These are phyloP conservation scores for Thereva nobilitata DNA, from an alignment of 2,888 invertebrate species.

Conservation along the genomic window DNA sequence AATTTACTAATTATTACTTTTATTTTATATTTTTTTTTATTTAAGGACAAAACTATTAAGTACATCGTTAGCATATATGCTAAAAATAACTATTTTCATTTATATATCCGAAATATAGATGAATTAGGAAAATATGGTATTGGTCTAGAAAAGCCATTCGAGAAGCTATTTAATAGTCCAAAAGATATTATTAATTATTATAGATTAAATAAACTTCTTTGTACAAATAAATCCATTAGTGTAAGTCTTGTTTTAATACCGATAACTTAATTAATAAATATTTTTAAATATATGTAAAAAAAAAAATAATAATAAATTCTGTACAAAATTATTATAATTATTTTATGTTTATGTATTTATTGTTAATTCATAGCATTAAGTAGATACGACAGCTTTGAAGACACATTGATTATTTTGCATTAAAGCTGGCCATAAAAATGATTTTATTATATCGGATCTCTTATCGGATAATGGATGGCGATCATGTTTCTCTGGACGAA, in stretches of 20 bases:
- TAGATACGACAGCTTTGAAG: slow-evolving; percentile 84
- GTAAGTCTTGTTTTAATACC: slow-evolving; percentile 51
- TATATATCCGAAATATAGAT: slow-evolving; percentile 53
- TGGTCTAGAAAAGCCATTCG: slow-evolving; percentile 53
- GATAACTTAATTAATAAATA: slow-evolving; percentile 44
- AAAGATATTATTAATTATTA: slow-evolving; percentile 56
- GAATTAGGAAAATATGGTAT: slow-evolving; percentile 51
- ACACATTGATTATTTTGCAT: slow-evolving; percentile 77
- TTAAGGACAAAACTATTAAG: slow-evolving; percentile 52
- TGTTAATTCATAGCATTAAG: slow-evolving; percentile 57
- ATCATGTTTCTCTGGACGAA: slow-evolving; percentile 76
- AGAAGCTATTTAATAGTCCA: slow-evolving; percentile 52
- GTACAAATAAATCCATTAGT: slow-evolving; percentile 53
- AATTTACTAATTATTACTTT: slow-evolving; percentile 6
- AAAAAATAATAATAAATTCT: not conserved
- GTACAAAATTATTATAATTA: slow-evolving; percentile 21
- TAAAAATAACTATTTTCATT: slow-evolving; percentile 52
- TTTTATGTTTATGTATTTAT: slow-evolving; percentile 41
- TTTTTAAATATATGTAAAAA: not conserved
- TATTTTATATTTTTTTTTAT: slow-evolving; percentile 14
- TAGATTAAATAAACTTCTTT: slow-evolving; percentile 50
- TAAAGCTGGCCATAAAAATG: slow-evolving; percentile 86
- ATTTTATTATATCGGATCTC: slow-evolving; percentile 73
- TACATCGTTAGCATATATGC: slow-evolving; percentile 56
- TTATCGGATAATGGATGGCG: slow-evolving; percentile 77